Conservation (phyloP, 2,888 invertebrate genomes). For the Caenorhabditis becei region DNA sequence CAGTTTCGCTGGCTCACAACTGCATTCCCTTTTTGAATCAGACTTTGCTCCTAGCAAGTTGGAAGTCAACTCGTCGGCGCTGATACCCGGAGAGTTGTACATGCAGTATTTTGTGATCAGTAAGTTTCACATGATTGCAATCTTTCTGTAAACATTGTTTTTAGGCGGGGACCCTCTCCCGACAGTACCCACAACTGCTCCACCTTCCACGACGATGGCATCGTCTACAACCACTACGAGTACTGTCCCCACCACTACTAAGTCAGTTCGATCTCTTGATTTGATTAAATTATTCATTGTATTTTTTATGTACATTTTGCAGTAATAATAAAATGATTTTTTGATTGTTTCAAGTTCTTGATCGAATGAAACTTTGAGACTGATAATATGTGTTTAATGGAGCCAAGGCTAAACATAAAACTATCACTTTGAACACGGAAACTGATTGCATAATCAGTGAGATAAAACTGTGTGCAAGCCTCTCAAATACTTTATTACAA, state of each 20-base stretch:
- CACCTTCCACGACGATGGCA: neutral
- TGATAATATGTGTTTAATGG: too few relatives aligned
- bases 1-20: neutral
- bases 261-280: neutral
- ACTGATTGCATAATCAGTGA: too few relatives aligned
- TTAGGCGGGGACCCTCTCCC: neutral
- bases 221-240: neutral
- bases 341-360: too few relatives aligned
- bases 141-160: neutral
- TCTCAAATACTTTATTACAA: too few relatives aligned
- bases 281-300: neutral
- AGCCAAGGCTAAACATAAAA: too few relatives aligned
- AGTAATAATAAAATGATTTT: neutral
- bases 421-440: too few relatives aligned
- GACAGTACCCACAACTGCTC: neutral
- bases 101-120: slow-evolving; percentile 24
- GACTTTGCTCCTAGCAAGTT: neutral
- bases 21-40: neutral
- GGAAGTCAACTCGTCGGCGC: neutral
- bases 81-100: slow-evolving; percentile 14
- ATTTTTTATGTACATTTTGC: neutral
- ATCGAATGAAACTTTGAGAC: too few relatives aligned
- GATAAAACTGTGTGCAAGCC: too few relatives aligned
- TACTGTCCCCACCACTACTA: slow-evolving; percentile 20
- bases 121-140: neutral